Percentiles rank a stretch among this genome's conserved stretches.
Evolutionary conservation across 1,140 invertebrate genomes (phyloP).

Genomic region (Leptoteleia sp.): DNA sequence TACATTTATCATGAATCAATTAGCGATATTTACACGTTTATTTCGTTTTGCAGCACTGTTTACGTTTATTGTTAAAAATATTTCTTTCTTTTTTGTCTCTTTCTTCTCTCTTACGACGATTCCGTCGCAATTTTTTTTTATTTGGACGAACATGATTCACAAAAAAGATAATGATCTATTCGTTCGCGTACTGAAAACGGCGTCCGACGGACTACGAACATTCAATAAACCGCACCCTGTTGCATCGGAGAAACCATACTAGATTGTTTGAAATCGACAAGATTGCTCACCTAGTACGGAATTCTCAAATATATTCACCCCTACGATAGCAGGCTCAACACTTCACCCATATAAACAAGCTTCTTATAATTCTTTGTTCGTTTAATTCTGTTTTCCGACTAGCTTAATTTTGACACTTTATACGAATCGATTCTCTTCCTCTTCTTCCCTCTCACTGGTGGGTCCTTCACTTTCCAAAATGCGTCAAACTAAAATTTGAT

Average conservation of each 20-base stretch:
- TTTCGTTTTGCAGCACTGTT: constrained; percentile 64
- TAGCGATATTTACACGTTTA: constrained; percentile 77
- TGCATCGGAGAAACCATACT: constrained; percentile 53
- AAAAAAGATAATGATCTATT: constrained; percentile 58
- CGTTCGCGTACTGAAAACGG: constrained; percentile 44
- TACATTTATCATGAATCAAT: constrained; percentile 74
- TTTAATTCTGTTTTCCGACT: constrained; percentile 69
- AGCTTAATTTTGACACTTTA: constrained; percentile 77
- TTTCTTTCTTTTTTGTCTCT: constrained; percentile 71
- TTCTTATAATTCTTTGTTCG: constrained; percentile 71
- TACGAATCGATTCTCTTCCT: constrained; percentile 69
- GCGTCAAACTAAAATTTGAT: constrained; percentile 8
- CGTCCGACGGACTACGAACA: constrained; percentile 42
- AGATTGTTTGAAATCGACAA: constrained; percentile 10
- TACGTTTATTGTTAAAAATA: constrained; percentile 77
- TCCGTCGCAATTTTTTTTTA: constrained; percentile 34
- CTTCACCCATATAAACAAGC: constrained; percentile 70
- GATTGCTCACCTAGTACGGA: constrained; percentile 35
- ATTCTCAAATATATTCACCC: constrained; percentile 44
- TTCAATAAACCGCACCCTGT: constrained; percentile 63
- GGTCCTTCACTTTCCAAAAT: constrained; percentile 11
- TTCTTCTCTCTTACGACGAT: constrained; percentile 56
- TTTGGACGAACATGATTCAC: constrained; percentile 66
- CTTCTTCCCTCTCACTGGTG: constrained; percentile 46
- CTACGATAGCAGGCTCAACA: constrained; percentile 42